Evolutionary conservation across 2,113 vertebrate genomes (phyloP), one percentile per base, ranked within the genome.

Genomic region (Spea multiplicata): DNA sequence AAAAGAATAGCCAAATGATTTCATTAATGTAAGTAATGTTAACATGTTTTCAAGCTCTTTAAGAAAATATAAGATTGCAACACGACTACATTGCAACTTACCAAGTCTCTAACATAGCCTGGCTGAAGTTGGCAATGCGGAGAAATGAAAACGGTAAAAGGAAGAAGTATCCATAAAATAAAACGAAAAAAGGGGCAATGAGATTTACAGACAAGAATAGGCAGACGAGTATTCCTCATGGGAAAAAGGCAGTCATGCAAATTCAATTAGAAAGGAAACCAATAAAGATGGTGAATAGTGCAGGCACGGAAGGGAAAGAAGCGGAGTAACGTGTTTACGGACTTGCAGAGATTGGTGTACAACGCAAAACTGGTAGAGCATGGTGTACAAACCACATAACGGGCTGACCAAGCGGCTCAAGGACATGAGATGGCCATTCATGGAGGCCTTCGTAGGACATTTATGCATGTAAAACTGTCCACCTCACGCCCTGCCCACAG

Each of bases 51-150:
- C 30, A 30, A 30, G 30, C 30, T 30, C 30, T 2, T 30, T 30
- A 30, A 30, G 30, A 30, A 30, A 30, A 30, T 1, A 30, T 30
- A 30, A 30, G 2, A 30, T 30, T 30, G 30, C 30, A 30, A 30
- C 30, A 30, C 30, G 30, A 30, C 3, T 86, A 64, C 82, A 83
- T 83, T 85, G 87, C 82, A 82, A 98, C 97, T 99, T 98, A 99
- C 97, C 97, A 99, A 92, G 90, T 99, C 96, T 94, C 97, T 98
- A 95, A 99, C 88, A 96, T 92, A 96, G 95, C 97, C 94, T 94
- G 96, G 96, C 97, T 99, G 96, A 82, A 92, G 93, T 88, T 88
- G 91, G 88, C 90, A 93, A 91, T 89, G 84, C 85, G 89, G 86
- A 73, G 88, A 82, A 86, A 86, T 84, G 84, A 84, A 87, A 86